Conservation (phyloP, 2,797 vertebrate genomes). For the Acipenser ruthenus region DNA sequence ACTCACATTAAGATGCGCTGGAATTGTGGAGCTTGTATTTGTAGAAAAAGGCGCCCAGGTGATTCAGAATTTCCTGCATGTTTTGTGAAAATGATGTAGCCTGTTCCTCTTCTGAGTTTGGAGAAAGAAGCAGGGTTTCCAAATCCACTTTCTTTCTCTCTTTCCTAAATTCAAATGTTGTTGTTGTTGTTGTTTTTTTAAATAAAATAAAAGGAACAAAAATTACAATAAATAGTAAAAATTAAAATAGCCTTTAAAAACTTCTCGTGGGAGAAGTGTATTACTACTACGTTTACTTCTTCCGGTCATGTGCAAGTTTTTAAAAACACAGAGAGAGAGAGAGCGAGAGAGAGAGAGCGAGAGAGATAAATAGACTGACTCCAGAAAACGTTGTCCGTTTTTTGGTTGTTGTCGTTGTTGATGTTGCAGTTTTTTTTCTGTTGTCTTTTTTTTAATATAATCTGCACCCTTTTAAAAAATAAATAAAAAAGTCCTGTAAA, state of each 20-base stretch:
- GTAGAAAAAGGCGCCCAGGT: constrained; percentile 33
- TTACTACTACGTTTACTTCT: constrained; percentile 26
- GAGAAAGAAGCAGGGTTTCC: constrained; percentile 17
- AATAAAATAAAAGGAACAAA: constrained; percentile 35
- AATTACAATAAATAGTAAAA: constrained; percentile 61
- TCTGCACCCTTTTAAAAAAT: constrained; percentile 25
- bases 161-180: constrained; percentile 31
- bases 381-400: background rate
- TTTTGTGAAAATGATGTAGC: constrained; percentile 12
- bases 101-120: constrained; percentile 43
- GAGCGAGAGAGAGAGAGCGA: background rate
- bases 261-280: constrained; percentile 57
- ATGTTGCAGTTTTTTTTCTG: background rate
- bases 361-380: background rate
- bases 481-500: constrained; percentile 71
- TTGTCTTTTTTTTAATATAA: too few species aligned
- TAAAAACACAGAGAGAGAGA: background rate
- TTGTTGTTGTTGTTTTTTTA: constrained; percentile 6
- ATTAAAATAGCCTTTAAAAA: constrained; percentile 72
- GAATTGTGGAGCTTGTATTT: constrained; percentile 18
- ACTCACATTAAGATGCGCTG: constrained; percentile 24
- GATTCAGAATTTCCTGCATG: constrained; percentile 18
- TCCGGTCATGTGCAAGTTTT: constrained; percentile 25
- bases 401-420: background rate
- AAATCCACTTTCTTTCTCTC: constrained; percentile 38